Percentiles rank a stretch among this genome's conserved stretches.
These are phyloP conservation scores for Ifrita kowaldi DNA, from an alignment of 2,113 vertebrate species.

Conservation along the genomic window DNA sequence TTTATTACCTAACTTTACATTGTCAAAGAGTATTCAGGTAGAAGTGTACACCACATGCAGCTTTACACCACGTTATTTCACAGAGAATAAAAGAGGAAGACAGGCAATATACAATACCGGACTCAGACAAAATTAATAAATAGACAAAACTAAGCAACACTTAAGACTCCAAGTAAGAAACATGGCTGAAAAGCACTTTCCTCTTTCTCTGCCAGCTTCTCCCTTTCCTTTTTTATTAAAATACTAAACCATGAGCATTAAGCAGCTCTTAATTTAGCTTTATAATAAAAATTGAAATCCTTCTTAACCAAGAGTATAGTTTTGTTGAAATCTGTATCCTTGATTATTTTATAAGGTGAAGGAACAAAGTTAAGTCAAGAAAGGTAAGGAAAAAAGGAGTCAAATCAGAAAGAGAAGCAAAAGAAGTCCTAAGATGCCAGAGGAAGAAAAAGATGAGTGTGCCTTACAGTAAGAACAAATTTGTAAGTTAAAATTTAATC, in stretches of 20 bases:
- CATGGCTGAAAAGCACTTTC: not conserved
- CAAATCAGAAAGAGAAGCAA: not conserved
- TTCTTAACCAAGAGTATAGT: conserved; percentile 26
- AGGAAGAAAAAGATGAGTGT: not conserved
- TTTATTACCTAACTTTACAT: not conserved
- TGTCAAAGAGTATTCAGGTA: not conserved
- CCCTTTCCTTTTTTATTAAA: conserved; percentile 62
- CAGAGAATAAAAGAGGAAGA: not conserved
- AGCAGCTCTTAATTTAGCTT: conserved; percentile 59
- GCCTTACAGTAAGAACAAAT: not conserved
- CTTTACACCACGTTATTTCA: not conserved
- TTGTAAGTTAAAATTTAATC: not conserved
- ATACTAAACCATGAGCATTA: conserved; percentile 64
- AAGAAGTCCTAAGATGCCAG: not conserved
- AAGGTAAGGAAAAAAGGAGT: not conserved
- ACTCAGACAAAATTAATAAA: not conserved
- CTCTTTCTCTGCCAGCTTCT: conserved; percentile 1
- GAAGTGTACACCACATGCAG: not conserved
- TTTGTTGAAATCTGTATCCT: conserved; percentile 40
- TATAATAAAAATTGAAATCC: conserved; percentile 69
- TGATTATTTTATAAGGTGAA: conserved; percentile 47
- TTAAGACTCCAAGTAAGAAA: conserved; percentile 21
- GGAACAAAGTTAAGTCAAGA: conserved; percentile 19
- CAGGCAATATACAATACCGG: not conserved
- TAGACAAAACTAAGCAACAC: not conserved